phyloP scores from a whole-genome alignment of 2,797 vertebrate genomes.

The Crax fasciolata region DNA sequence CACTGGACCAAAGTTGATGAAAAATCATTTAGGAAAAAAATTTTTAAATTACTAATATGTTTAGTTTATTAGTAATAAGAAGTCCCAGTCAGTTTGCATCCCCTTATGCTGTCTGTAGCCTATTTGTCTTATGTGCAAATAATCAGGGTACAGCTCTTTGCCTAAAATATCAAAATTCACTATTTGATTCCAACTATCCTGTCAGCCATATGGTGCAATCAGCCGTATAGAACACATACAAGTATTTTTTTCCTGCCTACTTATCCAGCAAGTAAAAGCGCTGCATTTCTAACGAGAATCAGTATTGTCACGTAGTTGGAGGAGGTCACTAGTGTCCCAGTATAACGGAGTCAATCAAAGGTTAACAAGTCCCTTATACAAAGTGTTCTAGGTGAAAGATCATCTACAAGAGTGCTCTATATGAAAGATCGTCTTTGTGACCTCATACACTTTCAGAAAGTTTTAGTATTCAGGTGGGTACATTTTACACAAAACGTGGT shows the following conservation, averaged over 20 bases:
- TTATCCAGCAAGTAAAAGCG: neutral
- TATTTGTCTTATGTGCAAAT: neutral
- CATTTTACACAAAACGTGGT: neutral
- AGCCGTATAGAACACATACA: too few relatives aligned
- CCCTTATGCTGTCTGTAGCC: neutral
- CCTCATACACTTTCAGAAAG: neutral
- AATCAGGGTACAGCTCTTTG: neutral
- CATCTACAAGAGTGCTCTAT: neutral
- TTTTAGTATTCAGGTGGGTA: neutral
- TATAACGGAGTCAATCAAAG: neutral
- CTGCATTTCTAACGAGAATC: neutral
- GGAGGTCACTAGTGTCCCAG: neutral
- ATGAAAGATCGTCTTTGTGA: neutral
- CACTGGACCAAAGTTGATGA: neutral
- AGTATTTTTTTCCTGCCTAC: neutral
- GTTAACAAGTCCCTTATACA: neutral
- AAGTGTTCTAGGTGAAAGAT: neutral
- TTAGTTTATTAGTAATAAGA: neutral
- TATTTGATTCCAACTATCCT: neutral
- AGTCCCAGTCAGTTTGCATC: neutral
- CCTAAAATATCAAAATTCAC: neutral
- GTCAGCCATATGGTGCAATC: neutral
- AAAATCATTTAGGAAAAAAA: neutral
- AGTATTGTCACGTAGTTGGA: neutral
- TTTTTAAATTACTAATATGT: neutral